Evolutionary conservation across 2,797 vertebrate species (phyloP).

Genomic region (Halcyon leucocephala): DNA sequence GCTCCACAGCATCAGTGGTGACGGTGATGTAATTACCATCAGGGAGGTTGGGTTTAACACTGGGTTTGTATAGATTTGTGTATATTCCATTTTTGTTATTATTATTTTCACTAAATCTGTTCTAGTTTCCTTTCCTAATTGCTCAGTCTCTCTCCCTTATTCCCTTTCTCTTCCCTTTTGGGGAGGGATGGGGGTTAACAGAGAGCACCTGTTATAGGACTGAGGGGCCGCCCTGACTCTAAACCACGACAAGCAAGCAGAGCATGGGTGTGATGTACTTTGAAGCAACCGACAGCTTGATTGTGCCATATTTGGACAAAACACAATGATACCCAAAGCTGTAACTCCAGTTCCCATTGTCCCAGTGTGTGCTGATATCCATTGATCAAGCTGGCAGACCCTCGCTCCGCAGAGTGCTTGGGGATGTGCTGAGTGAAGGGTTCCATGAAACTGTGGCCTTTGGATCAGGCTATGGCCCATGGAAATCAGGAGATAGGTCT

Average conservation of each 20-base stretch:
- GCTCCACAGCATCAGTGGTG: too few relatives aligned
- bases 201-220: too few relatives aligned
- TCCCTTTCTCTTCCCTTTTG: too few relatives aligned
- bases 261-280: not conserved
- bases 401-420: not conserved
- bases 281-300: not conserved
- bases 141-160: too few relatives aligned
- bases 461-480: not conserved
- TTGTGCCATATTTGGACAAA: rapidly evolving
- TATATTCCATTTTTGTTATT: too few relatives aligned
- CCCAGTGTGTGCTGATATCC: not conserved
- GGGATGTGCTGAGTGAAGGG: not conserved
- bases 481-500: not conserved
- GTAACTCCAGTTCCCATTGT: not conserved
- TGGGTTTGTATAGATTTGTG: too few relatives aligned
- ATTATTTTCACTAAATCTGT: too few relatives aligned
- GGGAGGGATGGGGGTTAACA: too few relatives aligned
- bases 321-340: not conserved
- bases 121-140: too few relatives aligned
- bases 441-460: not conserved
- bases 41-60: too few relatives aligned
- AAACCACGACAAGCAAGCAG: not conserved
- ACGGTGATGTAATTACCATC: too few relatives aligned
- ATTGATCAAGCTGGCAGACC: not conserved
- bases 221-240: too few relatives aligned